Base-by-base conservation (phyloP, 2,113 vertebrate genomes). In the Chitala chitala region DNA sequence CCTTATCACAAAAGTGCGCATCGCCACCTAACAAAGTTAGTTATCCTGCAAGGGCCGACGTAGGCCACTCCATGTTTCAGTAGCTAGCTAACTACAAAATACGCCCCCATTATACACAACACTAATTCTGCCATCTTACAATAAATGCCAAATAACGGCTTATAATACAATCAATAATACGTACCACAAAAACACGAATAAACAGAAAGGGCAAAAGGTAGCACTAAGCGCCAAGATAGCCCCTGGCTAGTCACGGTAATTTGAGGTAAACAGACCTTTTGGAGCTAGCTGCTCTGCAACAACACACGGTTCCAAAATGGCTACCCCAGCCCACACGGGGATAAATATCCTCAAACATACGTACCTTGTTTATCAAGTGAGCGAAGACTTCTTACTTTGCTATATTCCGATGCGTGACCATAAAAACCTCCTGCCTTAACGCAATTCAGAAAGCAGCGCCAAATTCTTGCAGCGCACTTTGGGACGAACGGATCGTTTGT, bases 281-380 rank as follows among this genome's bases (percentile, higher is more conserved):
- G 29, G 66, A 51, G 68, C 48, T 51, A 33, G 46, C 22, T 38
- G 64, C 42, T 42, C 12, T 26, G 48, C 29, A 51, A 51, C 68
- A 36, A 33, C 44, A 66, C 58, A 56, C 69, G 64, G 55, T 46
- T 63, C 71, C 66, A 56, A 75, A 15, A 56, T 73, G 56, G 72
- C 82, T 46, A 40, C 74, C 64, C 36, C 46, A 51, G 64, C 9
- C 29, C 4, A 26, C 56, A 59, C 58, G 58, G 44, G 56, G 68
- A 75, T 78, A 78, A 82, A 78, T 58, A 80, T 65, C 33, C 56
- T 55, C 33, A 61, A 36, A 58, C 46, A 72, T 56, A 76, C 80
- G 20, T 75, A 82, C 79, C 79, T 79, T 64, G 54, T 69, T 71
- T 33, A 78, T 74, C 71, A 55, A 46, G 29, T 56, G 73, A 56